These are phyloP conservation scores for Leucozona laternaria DNA, from an alignment of 2,888 invertebrate species.

Conservation along the genomic window DNA sequence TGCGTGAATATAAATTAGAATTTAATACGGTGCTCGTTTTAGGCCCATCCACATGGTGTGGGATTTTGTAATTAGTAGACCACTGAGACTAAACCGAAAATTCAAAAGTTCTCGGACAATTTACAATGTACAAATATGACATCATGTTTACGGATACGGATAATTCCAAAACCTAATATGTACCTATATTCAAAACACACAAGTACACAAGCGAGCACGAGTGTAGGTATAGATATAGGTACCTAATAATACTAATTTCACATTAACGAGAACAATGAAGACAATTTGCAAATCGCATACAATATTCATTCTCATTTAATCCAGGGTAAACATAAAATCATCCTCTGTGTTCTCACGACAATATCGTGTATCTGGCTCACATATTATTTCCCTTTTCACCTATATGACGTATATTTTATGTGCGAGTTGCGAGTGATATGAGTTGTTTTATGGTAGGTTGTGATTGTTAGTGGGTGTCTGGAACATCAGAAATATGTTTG, in stretches of 20 bases:
- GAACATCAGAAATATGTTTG: slow-evolving; percentile 26
- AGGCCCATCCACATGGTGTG: slow-evolving; percentile 65
- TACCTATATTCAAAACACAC: slow-evolving; percentile 54
- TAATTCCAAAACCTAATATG: slow-evolving; percentile 71
- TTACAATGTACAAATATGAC: slow-evolving; percentile 76
- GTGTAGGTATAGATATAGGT: background rate
- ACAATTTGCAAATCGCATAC: slow-evolving; percentile 76
- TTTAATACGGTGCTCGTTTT: slow-evolving; percentile 72
- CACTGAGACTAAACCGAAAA: slow-evolving; percentile 75
- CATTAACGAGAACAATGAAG: slow-evolving; percentile 76
- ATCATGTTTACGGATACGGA: slow-evolving; percentile 74
- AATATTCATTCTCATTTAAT: slow-evolving; percentile 76
- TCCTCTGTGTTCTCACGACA: slow-evolving; percentile 74
- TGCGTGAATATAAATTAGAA: slow-evolving; percentile 76
- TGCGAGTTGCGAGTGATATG: slow-evolving; percentile 16
- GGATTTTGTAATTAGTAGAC: slow-evolving; percentile 76
- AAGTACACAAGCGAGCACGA: slow-evolving; percentile 24
- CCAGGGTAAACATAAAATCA: slow-evolving; percentile 76
- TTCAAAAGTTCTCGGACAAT: slow-evolving; percentile 75
- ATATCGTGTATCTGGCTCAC: slow-evolving; percentile 63
- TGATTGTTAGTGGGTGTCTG: slow-evolving; percentile 45
- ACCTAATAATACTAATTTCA: slow-evolving; percentile 75
- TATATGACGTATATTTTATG: slow-evolving; percentile 40
- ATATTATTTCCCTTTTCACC: slow-evolving; percentile 64
- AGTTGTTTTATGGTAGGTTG: slow-evolving; percentile 24